phyloP scores from a whole-genome alignment of 2,888 invertebrate genomes.

The Hecatera dysodea region DNA sequence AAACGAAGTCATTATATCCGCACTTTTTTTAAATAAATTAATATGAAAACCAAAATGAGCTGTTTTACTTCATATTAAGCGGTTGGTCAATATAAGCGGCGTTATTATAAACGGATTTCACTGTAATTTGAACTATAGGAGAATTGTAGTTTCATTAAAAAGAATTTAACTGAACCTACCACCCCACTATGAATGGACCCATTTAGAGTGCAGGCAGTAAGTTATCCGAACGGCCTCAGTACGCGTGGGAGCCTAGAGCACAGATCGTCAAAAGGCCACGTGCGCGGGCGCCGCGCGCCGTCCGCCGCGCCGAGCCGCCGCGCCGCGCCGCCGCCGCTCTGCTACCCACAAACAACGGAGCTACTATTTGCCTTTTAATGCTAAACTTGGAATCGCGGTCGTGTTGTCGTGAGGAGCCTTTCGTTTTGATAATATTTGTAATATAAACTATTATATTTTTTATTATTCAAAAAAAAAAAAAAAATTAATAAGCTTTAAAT shows the following conservation, averaged over 20 bases:
- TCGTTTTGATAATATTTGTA: conserved; percentile 51
- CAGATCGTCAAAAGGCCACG: conserved; percentile 76
- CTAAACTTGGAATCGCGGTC: conserved; percentile 47
- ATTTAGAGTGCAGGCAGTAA: background rate
- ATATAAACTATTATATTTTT: conserved; percentile 46
- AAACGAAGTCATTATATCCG: too few relatives aligned
- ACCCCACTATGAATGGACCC: background rate
- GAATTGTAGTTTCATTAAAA: background rate
- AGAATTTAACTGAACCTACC: background rate
- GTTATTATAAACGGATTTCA: too few relatives aligned
- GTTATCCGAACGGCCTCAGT: conserved; percentile 12
- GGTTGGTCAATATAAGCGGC: too few relatives aligned
- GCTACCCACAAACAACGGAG: conserved; percentile 69
- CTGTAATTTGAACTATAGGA: too few relatives aligned
- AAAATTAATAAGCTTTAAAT: background rate
- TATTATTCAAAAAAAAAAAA: background rate
- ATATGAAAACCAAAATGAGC: too few relatives aligned
- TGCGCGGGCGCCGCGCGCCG: conserved; percentile 57
- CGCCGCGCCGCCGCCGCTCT: conserved; percentile 55
- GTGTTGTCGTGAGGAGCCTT: conserved; percentile 57
- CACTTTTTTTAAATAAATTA: too few relatives aligned
- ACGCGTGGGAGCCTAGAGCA: background rate
- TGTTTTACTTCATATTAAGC: too few relatives aligned
- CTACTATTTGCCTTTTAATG: conserved; percentile 59
- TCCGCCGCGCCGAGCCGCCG: conserved; percentile 60